Evolutionary conservation across 2,113 vertebrate genomes (phyloP), one percentile per base, ranked within the genome.

Genomic region (Rana temporaria): DNA sequence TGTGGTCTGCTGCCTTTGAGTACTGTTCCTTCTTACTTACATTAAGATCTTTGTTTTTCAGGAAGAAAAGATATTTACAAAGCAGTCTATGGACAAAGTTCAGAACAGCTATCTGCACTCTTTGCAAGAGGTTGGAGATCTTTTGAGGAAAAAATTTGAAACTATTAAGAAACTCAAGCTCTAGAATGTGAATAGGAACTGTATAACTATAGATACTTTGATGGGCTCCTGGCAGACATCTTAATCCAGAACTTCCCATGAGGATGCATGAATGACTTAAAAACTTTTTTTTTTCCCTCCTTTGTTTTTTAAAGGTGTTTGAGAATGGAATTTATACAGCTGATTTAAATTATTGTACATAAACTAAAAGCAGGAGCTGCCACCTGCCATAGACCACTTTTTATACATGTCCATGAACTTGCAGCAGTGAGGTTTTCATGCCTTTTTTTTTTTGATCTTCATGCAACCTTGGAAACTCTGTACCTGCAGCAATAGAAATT

Each of bases 331-430:
- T 92, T 81, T 92, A 89, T 91, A 88, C 89, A 92, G 86, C 84
- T 84, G 90, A 91, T 91, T 97, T 97, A 96, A 95, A 95, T 98
- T 95, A 98, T 96, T 98, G 97, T 97, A 98, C 91, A 98, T 95
- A 97, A 93, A 89, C 32, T 88, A 86, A 90, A 92, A 91, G 89
- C 92, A 90, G 91, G 85, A 91, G 88, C 93, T 91, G 88, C 85
- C 68, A 64, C 86, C 56, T 22, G 92, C 92, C 90, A 87, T 89
- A 93, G 86, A 94, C 91, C 92, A 93, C 94, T 93, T 93, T 94
- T 93, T 91, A 94, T 93, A 90, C 87, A 92, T 91, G 87, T 91
- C 92, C 93, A 89, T 90, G 88, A 85, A 86, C 84, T 84, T 88
- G 89, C 86, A 90, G 89, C 83, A 88, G 82, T 90, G 79, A 89